phyloP scores from a whole-genome alignment of 2,113 vertebrate species.

The Amblyornis subalaris region DNA sequence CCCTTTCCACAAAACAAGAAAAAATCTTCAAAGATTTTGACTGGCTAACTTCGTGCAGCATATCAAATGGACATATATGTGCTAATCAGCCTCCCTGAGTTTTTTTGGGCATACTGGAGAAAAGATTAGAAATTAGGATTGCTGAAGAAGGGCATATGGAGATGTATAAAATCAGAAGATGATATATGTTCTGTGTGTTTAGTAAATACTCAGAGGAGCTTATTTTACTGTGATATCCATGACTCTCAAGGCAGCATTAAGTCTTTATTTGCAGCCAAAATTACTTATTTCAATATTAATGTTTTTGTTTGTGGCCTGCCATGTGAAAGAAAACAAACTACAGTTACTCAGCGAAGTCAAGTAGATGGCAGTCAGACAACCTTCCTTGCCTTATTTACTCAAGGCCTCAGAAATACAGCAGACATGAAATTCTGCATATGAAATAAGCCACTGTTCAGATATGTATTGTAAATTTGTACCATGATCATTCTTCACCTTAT shows the following conservation, averaged over 20 bases:
- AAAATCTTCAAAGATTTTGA: neutral
- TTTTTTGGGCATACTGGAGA: neutral
- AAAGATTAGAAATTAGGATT: neutral
- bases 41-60: neutral
- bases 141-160: neutral
- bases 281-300: neutral
- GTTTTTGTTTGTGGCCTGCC: neutral
- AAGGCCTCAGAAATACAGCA: neutral
- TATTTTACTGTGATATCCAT: neutral
- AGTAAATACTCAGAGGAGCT: neutral
- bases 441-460: neutral
- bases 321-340: neutral
- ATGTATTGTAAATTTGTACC: neutral
- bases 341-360: neutral
- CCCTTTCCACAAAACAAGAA: neutral
- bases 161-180: neutral
- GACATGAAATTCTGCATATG: neutral
- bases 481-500: neutral
- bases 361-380: neutral
- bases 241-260: neutral
- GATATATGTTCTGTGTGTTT: neutral
- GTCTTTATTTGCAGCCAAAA: neutral
- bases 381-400: neutral
- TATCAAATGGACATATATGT: neutral
- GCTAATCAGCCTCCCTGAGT: neutral